Conservation (phyloP, 1,140 invertebrate genomes). For the Caenorhabditis brenneri region DNA sequence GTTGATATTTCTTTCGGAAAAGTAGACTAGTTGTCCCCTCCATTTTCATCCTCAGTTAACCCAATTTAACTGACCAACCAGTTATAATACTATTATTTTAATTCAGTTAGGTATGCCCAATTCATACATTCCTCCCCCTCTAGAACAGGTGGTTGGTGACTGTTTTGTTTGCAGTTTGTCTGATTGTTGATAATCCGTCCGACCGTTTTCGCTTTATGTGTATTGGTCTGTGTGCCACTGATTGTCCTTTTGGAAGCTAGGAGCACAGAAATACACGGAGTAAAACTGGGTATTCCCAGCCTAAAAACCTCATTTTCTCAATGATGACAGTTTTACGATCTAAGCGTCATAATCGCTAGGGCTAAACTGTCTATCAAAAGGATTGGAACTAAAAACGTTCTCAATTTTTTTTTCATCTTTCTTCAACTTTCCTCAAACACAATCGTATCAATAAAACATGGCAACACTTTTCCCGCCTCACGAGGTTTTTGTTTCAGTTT, state of each 20-base stretch:
- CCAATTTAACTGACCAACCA: too few species aligned
- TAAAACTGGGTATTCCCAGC: too few species aligned
- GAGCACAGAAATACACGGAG: not conserved
- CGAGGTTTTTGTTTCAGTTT: slow-evolving; percentile 26
- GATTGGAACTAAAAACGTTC: too few species aligned
- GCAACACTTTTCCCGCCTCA: slow-evolving; percentile 16
- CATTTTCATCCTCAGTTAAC: too few species aligned
- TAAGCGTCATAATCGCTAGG: too few species aligned
- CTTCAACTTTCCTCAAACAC: not conserved
- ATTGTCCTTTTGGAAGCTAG: not conserved
- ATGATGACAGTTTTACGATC: too few species aligned
- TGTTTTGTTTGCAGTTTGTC: slow-evolving; percentile 31
- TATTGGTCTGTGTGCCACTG: not conserved
- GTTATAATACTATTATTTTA: not conserved
- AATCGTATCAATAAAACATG: not conserved
- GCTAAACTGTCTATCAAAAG: too few species aligned
- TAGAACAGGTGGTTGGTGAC: not conserved
- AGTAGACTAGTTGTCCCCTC: too few species aligned
- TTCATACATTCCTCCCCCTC: not conserved
- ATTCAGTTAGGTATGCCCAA: not conserved
- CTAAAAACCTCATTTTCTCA: too few species aligned
- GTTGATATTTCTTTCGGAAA: too few species aligned
- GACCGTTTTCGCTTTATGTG: too few species aligned
- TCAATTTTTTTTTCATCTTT: not conserved
- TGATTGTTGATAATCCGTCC: slow-evolving; percentile 33